Evolutionary conservation across 2,797 vertebrate species (phyloP).

Genomic region (Chloroceryle amazona): DNA sequence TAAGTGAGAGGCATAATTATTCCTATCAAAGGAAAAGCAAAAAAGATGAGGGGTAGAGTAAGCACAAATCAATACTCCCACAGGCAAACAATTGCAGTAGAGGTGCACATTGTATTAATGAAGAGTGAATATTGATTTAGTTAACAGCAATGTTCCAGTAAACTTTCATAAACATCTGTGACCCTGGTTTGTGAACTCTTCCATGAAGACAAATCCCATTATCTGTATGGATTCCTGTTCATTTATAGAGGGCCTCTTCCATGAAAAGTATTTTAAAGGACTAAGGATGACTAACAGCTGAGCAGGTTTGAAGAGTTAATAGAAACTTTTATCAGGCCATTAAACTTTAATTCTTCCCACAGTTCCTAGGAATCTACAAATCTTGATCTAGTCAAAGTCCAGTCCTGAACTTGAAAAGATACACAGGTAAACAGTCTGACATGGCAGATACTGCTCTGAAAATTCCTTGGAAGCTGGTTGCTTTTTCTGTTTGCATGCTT

Average conservation of each 20-base stretch:
- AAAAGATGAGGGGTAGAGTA: not conserved
- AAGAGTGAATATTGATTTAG: constrained; percentile 44
- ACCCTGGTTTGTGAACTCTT: not conserved
- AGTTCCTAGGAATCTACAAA: not conserved
- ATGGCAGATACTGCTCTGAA: not conserved
- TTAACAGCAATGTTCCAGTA: constrained; percentile 32
- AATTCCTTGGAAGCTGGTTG: not conserved
- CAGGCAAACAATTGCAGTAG: constrained; percentile 6
- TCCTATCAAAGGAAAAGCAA: not conserved
- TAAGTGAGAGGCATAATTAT: not conserved
- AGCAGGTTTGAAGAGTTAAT: not conserved
- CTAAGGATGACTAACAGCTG: not conserved
- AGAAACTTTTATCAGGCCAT: not conserved
- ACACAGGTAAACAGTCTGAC: not conserved
- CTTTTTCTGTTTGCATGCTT: not conserved
- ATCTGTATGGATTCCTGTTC: not conserved
- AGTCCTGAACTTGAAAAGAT: not conserved
- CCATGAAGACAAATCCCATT: not conserved
- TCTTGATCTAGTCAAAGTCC: not conserved
- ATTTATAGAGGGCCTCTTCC: not conserved
- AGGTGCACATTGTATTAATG: constrained; percentile 6
- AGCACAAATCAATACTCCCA: constrained; percentile 11
- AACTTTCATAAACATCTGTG: not conserved
- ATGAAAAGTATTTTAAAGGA: not conserved
- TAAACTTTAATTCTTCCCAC: not conserved